Conservation (phyloP, 1,140 invertebrate genomes). For the Ganaspis sp. region DNA sequence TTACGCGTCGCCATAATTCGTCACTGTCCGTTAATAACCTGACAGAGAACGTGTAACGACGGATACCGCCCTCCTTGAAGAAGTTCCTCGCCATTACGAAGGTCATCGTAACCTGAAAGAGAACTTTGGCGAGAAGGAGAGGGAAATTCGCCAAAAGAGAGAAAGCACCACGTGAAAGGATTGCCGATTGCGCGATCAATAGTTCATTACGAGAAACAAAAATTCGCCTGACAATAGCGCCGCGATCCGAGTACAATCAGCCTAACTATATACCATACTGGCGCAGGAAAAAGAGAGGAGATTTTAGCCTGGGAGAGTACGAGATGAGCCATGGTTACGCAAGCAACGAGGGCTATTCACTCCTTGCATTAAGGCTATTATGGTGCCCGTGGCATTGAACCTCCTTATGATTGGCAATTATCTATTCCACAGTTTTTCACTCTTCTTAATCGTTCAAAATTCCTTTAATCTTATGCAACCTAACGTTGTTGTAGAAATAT, state of each 20-base stretch:
- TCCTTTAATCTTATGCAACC: too few species aligned
- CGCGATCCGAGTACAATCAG: constrained; percentile 50
- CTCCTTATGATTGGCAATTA: constrained; percentile 63
- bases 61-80: background rate
- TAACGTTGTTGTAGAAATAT: too few species aligned
- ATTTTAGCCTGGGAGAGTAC: background rate
- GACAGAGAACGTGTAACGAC: background rate
- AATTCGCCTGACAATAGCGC: constrained; percentile 59
- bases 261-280: constrained; percentile 51
- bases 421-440: constrained; percentile 59
- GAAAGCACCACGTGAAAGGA: constrained; percentile 56
- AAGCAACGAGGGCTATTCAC: constrained; percentile 67
- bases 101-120: background rate
- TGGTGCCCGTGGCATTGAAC: constrained; percentile 51
- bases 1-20: constrained; percentile 54
- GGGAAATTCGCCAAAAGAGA: background rate
- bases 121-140: background rate
- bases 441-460: constrained; percentile 14
- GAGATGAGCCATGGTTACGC: constrained; percentile 56
- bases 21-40: constrained; percentile 51
- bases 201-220: constrained; percentile 70
- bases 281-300: constrained; percentile 39
- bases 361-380: constrained; percentile 64
- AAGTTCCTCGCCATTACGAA: background rate
- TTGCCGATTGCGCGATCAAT: constrained; percentile 61